Conservation (phyloP, 2,888 invertebrate genomes). For the Spilarctia lutea region DNA sequence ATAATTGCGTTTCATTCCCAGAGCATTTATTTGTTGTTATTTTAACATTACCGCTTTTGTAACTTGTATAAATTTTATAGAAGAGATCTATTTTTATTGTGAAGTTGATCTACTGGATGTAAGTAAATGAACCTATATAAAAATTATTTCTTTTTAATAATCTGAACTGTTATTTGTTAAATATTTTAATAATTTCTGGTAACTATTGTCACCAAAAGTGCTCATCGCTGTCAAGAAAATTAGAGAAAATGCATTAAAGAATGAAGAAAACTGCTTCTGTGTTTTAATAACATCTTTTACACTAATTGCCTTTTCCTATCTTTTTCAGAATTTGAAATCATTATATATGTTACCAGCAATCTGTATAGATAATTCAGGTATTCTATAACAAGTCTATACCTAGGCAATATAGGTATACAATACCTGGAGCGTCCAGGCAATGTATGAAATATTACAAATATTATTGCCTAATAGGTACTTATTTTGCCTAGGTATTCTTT, state of each 20-base stretch:
- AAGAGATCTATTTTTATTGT: slow-evolving; percentile 87
- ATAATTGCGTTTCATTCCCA: slow-evolving; percentile 81
- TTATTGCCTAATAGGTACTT: too few relatives aligned
- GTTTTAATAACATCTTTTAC: slow-evolving; percentile 58
- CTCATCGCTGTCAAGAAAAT: slow-evolving; percentile 89
- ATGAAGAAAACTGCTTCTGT: slow-evolving; percentile 78
- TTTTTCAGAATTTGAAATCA: not conserved
- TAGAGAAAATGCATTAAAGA: slow-evolving; percentile 87
- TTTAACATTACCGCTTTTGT: slow-evolving; percentile 84
- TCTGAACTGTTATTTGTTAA: slow-evolving; percentile 81
- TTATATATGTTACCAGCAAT: too few relatives aligned
- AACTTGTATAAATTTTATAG: slow-evolving; percentile 86
- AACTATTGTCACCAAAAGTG: slow-evolving; percentile 90
- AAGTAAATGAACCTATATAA: slow-evolving; percentile 74
- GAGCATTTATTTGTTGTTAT: slow-evolving; percentile 84
- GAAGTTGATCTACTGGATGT: slow-evolving; percentile 80
- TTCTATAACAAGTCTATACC: too few relatives aligned
- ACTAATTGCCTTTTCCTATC: not conserved
- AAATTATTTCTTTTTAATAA: slow-evolving; percentile 73
- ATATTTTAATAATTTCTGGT: slow-evolving; percentile 83
- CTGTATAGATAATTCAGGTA: too few relatives aligned
- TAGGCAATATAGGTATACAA: too few relatives aligned
- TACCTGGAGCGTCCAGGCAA: too few relatives aligned
- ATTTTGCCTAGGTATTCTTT: too few relatives aligned
- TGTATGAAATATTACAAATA: too few relatives aligned